Evolutionary conservation across 2,797 vertebrate species (phyloP), one percentile per base, ranked within the genome.

Genomic region (Sphenodon punctatus): DNA sequence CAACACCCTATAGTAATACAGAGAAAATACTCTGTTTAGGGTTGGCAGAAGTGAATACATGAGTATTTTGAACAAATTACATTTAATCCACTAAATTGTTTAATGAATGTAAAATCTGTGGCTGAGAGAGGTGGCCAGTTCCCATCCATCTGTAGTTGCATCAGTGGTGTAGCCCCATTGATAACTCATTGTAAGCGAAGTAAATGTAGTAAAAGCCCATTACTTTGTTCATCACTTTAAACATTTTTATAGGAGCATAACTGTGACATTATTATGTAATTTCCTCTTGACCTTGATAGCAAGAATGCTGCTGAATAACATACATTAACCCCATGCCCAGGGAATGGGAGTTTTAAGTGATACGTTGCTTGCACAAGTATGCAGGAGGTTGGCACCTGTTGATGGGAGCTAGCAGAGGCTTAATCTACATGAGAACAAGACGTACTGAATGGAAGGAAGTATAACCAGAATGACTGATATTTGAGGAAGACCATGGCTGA

Each of bases 141-240:
- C n/a, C n/a, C n/a, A n/a, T n/a, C n/a, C n/a, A n/a, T n/a, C n/a
- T n/a, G n/a, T n/a, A n/a, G n/a, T n/a, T n/a, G n/a, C n/a, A n/a
- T n/a, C n/a, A n/a, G n/a, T n/a, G n/a, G n/a, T n/a, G n/a, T n/a
- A n/a, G n/a, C n/a, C n/a, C n/a, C n/a, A n/a, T n/a, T n/a, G n/a
- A n/a, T n/a, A n/a, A n/a, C n/a, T n/a, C n/a, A n/a, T n/a, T n/a
- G n/a, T n/a, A n/a, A n/a, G 42, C 23, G 75, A 3, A 41, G 67
- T 65, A 89, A 89, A 85, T 68, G 51, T 66, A 82, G 45, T 45
- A 83, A 69, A 5, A 75, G 63, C 4, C 75, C 64, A 80, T 75
- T 49, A 38, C 17, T 48, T 85, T 82, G 1, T 34, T n/a, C n/a
- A n/a, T 78, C 23, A 43, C 13, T 69, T 34, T 5, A 58, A 56